Evolutionary conservation across 2,113 vertebrate genomes (phyloP).

Genomic region (Nannobrachium achirus): DNA sequence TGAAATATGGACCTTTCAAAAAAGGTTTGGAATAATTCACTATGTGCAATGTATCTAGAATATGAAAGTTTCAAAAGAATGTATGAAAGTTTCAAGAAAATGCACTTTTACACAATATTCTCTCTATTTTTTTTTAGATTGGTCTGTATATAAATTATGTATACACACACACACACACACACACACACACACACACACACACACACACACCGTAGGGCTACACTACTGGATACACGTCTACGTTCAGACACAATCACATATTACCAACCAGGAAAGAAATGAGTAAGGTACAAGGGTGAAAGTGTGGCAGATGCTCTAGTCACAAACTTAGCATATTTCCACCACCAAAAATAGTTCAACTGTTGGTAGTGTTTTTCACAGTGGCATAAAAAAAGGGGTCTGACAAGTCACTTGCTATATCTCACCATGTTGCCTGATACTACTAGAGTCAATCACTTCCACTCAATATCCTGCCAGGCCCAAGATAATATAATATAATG

Average conservation of each 20-base stretch:
- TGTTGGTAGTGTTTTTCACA: slow-evolving; percentile 28
- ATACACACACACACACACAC: neutral
- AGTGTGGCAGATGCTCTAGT: slow-evolving; percentile 69
- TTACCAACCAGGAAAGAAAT: slow-evolving; percentile 40
- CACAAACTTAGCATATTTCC: slow-evolving; percentile 64
- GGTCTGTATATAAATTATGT: too few species aligned
- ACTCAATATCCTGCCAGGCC: neutral
- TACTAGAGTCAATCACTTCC: slow-evolving; percentile 33
- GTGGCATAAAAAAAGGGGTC: neutral
- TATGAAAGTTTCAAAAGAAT: too few species aligned
- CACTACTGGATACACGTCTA: neutral
- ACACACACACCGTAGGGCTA: slow-evolving; percentile 21
- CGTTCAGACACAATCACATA: slow-evolving; percentile 2
- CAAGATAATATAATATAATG: too few species aligned
- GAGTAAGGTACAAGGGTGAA: slow-evolving; percentile 70
- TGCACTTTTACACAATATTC: too few species aligned
- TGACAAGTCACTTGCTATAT: neutral
- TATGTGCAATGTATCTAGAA: too few species aligned
- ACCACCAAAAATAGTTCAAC: slow-evolving; percentile 52
- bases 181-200: slow-evolving; percentile 27
- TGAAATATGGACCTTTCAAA: too few species aligned
- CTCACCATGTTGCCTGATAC: slow-evolving; percentile 13
- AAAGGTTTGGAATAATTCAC: too few species aligned
- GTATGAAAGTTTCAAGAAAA: too few species aligned
- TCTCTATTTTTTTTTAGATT: too few species aligned